Base-by-base conservation (phyloP, 2,113 vertebrate species). In the Aldabrachelys gigantea region DNA sequence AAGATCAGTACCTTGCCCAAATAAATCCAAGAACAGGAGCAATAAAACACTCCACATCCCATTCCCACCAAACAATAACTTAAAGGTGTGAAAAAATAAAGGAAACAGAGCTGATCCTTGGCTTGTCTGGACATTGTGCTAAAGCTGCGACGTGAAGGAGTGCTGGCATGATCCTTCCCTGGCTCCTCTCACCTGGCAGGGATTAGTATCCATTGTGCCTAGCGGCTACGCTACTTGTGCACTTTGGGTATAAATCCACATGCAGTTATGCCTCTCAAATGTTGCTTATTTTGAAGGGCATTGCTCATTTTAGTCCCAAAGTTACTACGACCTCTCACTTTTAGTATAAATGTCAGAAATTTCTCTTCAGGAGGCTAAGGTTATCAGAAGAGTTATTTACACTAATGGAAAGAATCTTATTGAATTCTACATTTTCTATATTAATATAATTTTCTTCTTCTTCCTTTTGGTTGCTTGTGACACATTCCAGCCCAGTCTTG, bases 1-100 rank as follows among this genome's bases (percentile, higher is more conserved):
- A 95, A 89, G 80, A 94, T 90, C 27, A 91, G 21, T 85, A 85
- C 69, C 31, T 94, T 93, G 35, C 14, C 38, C 27, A 89, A 92
- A 90, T 87, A 92, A 93, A 88, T 56, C 87, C 27, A 85, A 91
- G 82, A 16, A 41, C 29, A 85, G 49, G 69, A 94, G 82, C 17
- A 87, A 44, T 24, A 72, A 96, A 96, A 49, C 4, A 29, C 2
- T 82, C 8, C 62, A 5, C 29, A 62, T 82, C 35, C 2, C 56
- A 52, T 84, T 92, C 11, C 38, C 8, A n/a, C 49, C 80, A 82
- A 97, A 69, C 21, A 85, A 17, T n/a, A 17, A 49, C 62, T 13
- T 8, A 52, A 56, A 85, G 76, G 25, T 3, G 85, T 87, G 90
- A 91, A 50, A 41, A 84, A 87, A 82, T 56, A 78, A 1, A 88